Evolutionary conservation across 2,797 vertebrate species (phyloP), one percentile per base, ranked within the genome.

Genomic region (Lophotriccus pileatus): DNA sequence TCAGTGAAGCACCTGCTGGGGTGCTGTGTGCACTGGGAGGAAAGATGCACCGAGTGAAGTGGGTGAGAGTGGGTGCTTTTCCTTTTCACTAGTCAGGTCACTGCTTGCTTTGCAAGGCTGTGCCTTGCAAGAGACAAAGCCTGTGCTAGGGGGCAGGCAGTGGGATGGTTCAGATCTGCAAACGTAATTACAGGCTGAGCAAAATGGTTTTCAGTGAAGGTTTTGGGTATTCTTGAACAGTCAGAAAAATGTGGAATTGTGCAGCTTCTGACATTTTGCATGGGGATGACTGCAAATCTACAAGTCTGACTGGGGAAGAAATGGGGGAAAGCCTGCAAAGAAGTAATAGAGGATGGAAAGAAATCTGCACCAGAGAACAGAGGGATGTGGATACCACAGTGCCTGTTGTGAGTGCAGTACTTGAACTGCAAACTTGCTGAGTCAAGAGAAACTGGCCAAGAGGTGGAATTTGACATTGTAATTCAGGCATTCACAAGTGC

Each of bases 101-200:
- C 50, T 21, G 46, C 43, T 73, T 20, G 37, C 28, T 80, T 72
- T 79, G 49, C 32, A 52, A 67, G 49, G 28, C 37, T 52, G 58
- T 52, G 58, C 66, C 70, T 25, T 52, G 23, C 3, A 17, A 52
- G 28, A 75, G 44, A 41, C 30, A 69, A 43, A 39, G 44, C 0
- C 0, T 21, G 19, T 14, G 14, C 22, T 12, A 34, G 39, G 24
- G 21, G 12, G 66, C 3, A 3, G 0, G 2, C 12, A 44, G 41
- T 23, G 43, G 49, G 25, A 44, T 3, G 16, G 47, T 17, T 46
- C 25, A 46, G 49, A 37, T 37, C 28, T 47, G 52, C 50, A 69
- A 20, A 77, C n/a, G 53, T 16, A 55, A 56, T 1, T 21, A 47
- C 0, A 2, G 47, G 47, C 53, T 67, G 34, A 72, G 30, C 14